Evolutionary conservation across 1,140 invertebrate species (phyloP), one percentile per base, ranked within the genome.

Genomic region (Drosophila micromelanica): DNA sequence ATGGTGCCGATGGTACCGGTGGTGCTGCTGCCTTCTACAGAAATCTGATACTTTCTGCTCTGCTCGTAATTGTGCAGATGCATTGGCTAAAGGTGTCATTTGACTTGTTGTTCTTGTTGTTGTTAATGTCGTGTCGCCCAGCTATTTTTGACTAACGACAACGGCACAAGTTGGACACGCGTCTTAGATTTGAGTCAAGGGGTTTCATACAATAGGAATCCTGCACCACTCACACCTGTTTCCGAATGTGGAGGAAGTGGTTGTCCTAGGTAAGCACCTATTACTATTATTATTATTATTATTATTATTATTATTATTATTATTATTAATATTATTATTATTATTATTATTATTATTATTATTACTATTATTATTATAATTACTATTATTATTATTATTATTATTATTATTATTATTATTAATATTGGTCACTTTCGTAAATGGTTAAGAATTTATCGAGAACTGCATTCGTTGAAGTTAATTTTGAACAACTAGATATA

Each of bases 21-120:
- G 68, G 27, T 62, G 59, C 17, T 37, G 59, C 32, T 27, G 76
- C 76, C 81, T 86, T 82, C 84, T 64, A 74, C 68, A 70, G 82
- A 87, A 87, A 87, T 87, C 84, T 71, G 82, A 87, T 87, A 87
- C 82, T 68, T 73, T 87, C 55, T 51, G 59, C 67, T 74, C 73
- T 51, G 65, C 81, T 78, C 67, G 75, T 87, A 89, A 87, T 87
- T 87, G 84, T 89, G 84, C 82, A 87, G 82, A 87, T 87, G 82
- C 82, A 81, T 80, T 78, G 52, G 81, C 69, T 73, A 86, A 86
- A 87, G 82, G 82, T 87, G 82, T 89, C 82, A 87, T 79, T 78
- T 72, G 76, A 89, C 68, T 89, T 75, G 76, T 63, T 82, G 42
- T 49, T 68, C 46, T 57, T 68, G 32, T 51, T 61, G 15, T 42